Evolutionary conservation across 2,113 vertebrate genomes (phyloP).

Genomic region (Ptilorrhoa leucosticta): DNA sequence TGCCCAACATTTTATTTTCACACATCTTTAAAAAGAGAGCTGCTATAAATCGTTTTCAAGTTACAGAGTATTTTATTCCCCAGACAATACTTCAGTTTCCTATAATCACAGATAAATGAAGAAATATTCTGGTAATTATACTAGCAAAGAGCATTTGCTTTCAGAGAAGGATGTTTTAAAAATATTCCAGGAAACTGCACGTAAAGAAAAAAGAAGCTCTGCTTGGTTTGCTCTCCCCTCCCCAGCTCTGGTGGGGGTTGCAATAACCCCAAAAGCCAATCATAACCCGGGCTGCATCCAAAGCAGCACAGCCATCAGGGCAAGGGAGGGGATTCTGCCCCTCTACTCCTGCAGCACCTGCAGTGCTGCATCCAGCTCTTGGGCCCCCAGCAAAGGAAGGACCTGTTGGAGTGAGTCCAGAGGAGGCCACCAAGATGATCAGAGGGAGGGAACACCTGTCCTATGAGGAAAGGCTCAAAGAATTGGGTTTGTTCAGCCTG

Average conservation of each 20-base stretch:
- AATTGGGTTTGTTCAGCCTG: not conserved
- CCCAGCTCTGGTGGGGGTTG: not conserved
- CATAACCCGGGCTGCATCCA: not conserved
- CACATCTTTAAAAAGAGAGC: not conserved
- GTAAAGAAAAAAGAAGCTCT: not conserved
- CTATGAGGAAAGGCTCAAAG: not conserved
- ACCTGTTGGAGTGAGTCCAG: not conserved
- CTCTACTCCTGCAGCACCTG: not conserved
- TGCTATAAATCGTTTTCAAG: not conserved
- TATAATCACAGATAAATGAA: conserved; percentile 21
- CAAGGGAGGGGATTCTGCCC: not conserved
- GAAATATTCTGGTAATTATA: conserved; percentile 14
- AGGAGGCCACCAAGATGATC: not conserved
- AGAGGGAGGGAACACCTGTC: not conserved
- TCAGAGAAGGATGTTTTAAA: not conserved
- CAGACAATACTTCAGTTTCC: not conserved
- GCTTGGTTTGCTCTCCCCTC: not conserved
- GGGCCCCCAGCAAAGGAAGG: not conserved
- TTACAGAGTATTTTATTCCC: not conserved
- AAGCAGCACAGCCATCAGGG: not conserved
- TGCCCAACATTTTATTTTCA: not conserved
- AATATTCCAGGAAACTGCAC: not conserved
- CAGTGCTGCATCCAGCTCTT: not conserved
- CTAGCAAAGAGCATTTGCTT: not conserved
- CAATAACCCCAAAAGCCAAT: not conserved